Base-by-base conservation (phyloP, 2,888 invertebrate genomes). In the Idaea straminata region DNA sequence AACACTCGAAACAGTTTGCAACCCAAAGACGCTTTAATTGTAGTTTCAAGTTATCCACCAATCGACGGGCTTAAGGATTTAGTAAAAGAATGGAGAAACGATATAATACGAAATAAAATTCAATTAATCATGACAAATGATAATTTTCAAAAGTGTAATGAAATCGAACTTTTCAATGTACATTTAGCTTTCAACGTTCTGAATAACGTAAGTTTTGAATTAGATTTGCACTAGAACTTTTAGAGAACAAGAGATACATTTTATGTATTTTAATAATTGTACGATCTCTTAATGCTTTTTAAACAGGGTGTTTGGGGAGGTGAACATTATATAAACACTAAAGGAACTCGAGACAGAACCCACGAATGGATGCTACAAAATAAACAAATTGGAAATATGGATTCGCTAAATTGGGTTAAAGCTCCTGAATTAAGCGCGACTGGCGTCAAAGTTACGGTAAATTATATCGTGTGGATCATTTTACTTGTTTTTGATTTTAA, bases 1-100 rank as follows among this genome's bases (percentile, higher is more conserved):
- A 63, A 70, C 6, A 71, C 74, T 5, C 74, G 71, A 7, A 69
- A 65, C 58, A 69, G 63, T 36, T 62, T 77, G 5, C 15, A 66
- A 13, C 0, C 65, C 35, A 65, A 68, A 13, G 76, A 72, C 57
- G 70, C 70, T 7, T 74, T 81, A 3, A 63, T 76, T 0, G 66
- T 81, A n/a, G 57, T 80, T 38, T 47, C 81, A 1, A 62, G 71
- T 6, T 74, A 80, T 16, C 81, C 79, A 15, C 58, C 75, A 5
- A 67, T 74, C 4, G 15, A 67, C 13, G 76, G 77, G 3, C 72
- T 81, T 7, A 77, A 71, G 15, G 68, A 74, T 16, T 68, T 81
- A 7, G 67, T 82, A 6, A 72, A 62, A 5, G 35, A 64, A 34
- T 81, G 82, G 82, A 72, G 77, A 58, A 74, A 63, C 61, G 74